These are phyloP conservation scores for Nipponacmea schrenckii DNA, from an alignment of 2,888 invertebrate genomes.

Conservation along the genomic window DNA sequence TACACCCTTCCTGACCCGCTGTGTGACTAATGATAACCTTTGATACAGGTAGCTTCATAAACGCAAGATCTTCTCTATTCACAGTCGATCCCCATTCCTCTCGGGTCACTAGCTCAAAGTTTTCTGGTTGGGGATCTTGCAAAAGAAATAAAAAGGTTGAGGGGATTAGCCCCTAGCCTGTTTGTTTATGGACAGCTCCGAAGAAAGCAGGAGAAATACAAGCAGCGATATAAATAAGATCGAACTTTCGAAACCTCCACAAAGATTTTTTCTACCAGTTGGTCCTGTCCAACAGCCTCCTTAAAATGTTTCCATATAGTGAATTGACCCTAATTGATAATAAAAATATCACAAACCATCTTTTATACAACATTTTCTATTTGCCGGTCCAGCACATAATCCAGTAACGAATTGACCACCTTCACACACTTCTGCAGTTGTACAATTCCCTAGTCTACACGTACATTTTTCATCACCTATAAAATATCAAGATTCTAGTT, in stretches of 20 bases:
- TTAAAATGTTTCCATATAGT: no score
- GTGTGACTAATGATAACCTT: background rate
- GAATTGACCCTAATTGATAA: no score
- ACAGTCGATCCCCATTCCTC: background rate
- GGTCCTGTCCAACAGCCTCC: no score
- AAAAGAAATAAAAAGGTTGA: background rate
- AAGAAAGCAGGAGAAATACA: no score
- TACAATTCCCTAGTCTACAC: background rate
- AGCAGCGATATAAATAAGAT: no score
- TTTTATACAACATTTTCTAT: conserved; percentile 7
- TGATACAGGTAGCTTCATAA: background rate
- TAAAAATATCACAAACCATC: background rate
- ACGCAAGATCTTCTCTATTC: background rate
- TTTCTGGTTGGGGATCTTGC: background rate
- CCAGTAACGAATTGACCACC: conserved; percentile 10
- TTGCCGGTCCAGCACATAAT: conserved; percentile 1
- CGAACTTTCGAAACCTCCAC: no score
- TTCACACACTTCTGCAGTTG: background rate
- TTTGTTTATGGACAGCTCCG: no score
- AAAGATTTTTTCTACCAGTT: no score
- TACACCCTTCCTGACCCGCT: background rate
- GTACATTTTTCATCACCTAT: conserved; percentile 16
- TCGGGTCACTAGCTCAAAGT: background rate
- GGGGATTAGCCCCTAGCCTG: no score
- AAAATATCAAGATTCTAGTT: no score